A percentile compares a stretch with the other conserved stretches of the same genome.
Evolutionary conservation across 2,113 vertebrate species (phyloP).

Genomic region (Eidolon helvum): DNA sequence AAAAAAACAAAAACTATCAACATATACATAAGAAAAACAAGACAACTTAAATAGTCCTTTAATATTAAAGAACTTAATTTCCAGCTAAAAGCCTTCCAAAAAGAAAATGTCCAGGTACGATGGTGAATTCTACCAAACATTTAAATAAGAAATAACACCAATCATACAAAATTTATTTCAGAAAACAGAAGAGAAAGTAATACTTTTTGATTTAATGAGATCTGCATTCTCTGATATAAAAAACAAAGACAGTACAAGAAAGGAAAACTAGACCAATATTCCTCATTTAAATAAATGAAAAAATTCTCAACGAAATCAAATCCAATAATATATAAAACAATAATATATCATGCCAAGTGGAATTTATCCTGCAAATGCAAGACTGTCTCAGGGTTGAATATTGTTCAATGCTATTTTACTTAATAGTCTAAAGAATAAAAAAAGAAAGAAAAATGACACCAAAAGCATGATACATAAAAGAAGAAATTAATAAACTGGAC

Average conservation of each 20-base stretch:
- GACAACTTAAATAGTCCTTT: background rate
- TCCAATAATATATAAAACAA: background rate
- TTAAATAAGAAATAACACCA: background rate
- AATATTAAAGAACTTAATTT: constrained; percentile 1
- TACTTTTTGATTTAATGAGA: background rate
- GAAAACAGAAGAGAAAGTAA: background rate
- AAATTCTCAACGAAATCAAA: background rate
- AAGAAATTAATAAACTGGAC: background rate
- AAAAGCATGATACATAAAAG: background rate
- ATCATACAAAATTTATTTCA: constrained; percentile 1
- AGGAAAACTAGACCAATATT: background rate
- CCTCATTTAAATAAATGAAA: background rate
- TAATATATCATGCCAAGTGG: background rate
- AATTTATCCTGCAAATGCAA: background rate
- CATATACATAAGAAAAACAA: background rate
- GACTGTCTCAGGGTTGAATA: background rate
- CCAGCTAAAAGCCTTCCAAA: background rate
- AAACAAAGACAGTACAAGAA: background rate
- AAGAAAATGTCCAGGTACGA: background rate
- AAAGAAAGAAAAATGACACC: background rate
- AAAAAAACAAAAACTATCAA: background rate
- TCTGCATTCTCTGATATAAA: background rate
- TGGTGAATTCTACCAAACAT: constrained; percentile 14
- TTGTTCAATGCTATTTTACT: background rate
- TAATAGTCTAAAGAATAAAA: background rate